Base-by-base conservation (phyloP, 2,797 vertebrate species). In the Rhinella marina region DNA sequence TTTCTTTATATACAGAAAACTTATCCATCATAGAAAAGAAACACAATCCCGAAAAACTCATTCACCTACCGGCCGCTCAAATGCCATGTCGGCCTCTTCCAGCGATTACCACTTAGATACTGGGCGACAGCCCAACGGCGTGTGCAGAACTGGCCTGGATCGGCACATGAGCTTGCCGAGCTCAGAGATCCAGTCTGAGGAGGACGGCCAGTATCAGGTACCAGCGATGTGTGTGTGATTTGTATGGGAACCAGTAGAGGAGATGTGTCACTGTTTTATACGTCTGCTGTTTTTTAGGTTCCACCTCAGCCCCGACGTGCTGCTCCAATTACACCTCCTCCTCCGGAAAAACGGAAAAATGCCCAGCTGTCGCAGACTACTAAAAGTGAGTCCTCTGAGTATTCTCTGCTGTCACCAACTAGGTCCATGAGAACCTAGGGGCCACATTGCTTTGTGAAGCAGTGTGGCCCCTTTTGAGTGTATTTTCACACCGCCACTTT, bases 11-110 rank as follows among this genome's bases (percentile, higher is more conserved):
- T 54, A 85, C 12, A 99, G 98, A 91, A 99, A 99, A 88, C 92
- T 99, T 93, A 99, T 99, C 93, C 97, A 98, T 91, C 98, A 99
- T 94, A 97, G 98, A 91, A 99, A 99, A 92, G 97, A 99, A 92
- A 99, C 97, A 0, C 94, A 99, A 5, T 96, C 97, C 8, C 96
- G 96, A 57, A 96, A 97, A 84, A 95, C 95, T 81, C 96, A 96
- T 14, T 95, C 96, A 0, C 94, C 96, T 11, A 90, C 94, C 4
- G 91, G 92, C 0, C 94, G 94, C 75, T 95, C 95, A 87, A 94
- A 94, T 70, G 93, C 94, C 14, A 93, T 99, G 91, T 95, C 97
- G 0, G 90, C 96, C 1, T 98, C 97, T 84, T 95, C 93, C 93
- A 99, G 98, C 3, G 98, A 99, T 41, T 95, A 97, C 76, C 96